Evolutionary conservation across 2,888 invertebrate genomes (phyloP), one percentile per base, ranked within the genome.

Genomic region (Philereme vetulata): DNA sequence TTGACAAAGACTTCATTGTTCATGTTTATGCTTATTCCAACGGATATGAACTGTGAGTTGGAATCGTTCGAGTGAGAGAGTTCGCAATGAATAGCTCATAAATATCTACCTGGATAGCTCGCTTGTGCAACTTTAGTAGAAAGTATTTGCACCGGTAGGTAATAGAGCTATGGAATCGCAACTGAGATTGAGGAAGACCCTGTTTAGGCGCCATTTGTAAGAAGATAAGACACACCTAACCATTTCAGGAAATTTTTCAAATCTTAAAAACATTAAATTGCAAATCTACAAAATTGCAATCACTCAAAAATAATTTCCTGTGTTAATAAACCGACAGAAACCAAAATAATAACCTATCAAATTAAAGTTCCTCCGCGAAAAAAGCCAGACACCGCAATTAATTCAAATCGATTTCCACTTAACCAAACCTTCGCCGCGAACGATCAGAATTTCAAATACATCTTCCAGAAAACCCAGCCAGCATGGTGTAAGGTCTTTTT

Each of bases 371-470:
- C 79, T 73, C 51, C 60, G 63, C 66, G 66, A 78, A 80, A 89
- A 90, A 89, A 86, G 72, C 65, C 67, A 72, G 72, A 72, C 71
- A 72, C 71, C 68, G 75, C 86, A 89, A 90, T 89, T 88, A 90
- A 89, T 90, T 90, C 87, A 88, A 90, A 90, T 89, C 86, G 88
- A 90, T 90, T 88, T 89, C 87, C 86, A 89, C 87, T 87, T 84
- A 84, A 82, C 77, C 83, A 78, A 83, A 80, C 79, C 81, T 75
- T 79, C 79, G 81, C 83, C 80, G 81, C 82, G 80, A 78, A 81
- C 77, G 85, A 91, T 91, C 88, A 86, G 90, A 90, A 90, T 92
- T 91, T 90, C 86, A 90, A 91, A 91, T 90, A 79, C 80, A 77
- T 76, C 86, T 82, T 86, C 83, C 84, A 81, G 80, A 85, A 82